phyloP scores from a whole-genome alignment of 2,797 vertebrate species.

The Schizopygopsis malacanthus region DNA sequence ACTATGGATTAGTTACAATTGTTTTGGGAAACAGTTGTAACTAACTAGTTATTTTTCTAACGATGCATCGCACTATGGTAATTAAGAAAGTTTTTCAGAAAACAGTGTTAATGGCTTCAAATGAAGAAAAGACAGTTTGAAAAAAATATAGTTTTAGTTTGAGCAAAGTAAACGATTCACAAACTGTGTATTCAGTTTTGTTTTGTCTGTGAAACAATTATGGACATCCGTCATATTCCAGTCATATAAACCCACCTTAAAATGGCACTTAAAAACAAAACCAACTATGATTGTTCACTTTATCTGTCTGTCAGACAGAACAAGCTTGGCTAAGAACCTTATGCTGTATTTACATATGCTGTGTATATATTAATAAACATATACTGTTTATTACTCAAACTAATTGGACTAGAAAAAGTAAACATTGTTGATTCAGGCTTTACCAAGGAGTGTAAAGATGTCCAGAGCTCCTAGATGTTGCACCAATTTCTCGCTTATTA shows the following conservation, averaged over 20 bases:
- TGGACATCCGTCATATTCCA: too few species aligned
- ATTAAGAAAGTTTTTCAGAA: neutral
- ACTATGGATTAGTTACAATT: neutral
- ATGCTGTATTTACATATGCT: neutral
- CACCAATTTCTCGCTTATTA: neutral
- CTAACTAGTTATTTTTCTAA: too few species aligned
- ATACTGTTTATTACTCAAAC: neutral
- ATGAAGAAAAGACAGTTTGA: neutral
- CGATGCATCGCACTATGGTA: neutral
- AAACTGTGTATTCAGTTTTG: too few species aligned
- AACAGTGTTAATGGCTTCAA: neutral
- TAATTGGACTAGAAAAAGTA: neutral
- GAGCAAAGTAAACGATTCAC: neutral
- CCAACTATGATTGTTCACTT: neutral
- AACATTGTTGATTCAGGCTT: neutral
- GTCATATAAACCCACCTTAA: neutral
- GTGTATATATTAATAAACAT: neutral
- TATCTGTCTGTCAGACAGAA: neutral
- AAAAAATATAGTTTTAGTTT: neutral
- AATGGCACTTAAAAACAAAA: neutral
- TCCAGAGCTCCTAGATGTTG: neutral
- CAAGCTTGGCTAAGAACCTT: neutral
- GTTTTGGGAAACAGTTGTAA: too few species aligned
- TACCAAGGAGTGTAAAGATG: neutral
- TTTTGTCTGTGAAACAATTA: too few species aligned